These are phyloP conservation scores for Elymnias hypermnestra DNA, from an alignment of 1,140 invertebrate genomes.

Conservation along the genomic window DNA sequence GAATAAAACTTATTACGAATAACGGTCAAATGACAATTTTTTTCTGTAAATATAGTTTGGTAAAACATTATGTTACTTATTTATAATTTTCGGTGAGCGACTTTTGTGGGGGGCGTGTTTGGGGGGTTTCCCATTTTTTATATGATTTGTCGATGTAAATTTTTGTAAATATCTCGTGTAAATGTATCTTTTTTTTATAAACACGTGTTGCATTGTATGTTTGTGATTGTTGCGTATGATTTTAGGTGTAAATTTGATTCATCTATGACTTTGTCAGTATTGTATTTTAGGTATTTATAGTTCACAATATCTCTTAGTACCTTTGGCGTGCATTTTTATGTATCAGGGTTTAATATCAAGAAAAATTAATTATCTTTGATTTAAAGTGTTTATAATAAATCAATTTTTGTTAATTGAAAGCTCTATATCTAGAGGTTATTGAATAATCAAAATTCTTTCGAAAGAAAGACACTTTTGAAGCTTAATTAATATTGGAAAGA, in stretches of 20 bases:
- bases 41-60: conserved; percentile 63
- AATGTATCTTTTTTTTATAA: conserved; percentile 29
- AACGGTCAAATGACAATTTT: conserved; percentile 48
- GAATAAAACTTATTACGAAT: too few relatives aligned
- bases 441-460: too few relatives aligned
- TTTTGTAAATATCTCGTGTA: conserved; percentile 58
- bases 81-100: conserved; percentile 38
- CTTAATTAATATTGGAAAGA: too few relatives aligned
- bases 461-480: too few relatives aligned
- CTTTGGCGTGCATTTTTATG: too few relatives aligned
- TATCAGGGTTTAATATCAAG: too few relatives aligned
- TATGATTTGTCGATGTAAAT: conserved; percentile 50
- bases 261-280: conserved; percentile 47
- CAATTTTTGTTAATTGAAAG: too few relatives aligned
- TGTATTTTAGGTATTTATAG: conserved; percentile 57
- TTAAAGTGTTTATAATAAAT: too few relatives aligned
- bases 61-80: conserved; percentile 39
- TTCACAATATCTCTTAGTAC: too few relatives aligned
- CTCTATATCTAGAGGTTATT: too few relatives aligned
- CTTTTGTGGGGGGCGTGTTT: conserved; percentile 24
- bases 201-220: conserved; percentile 43
- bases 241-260: conserved; percentile 48
- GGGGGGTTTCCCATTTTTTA: conserved; percentile 33
- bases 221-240: conserved; percentile 44
- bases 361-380: too few relatives aligned